Evolutionary conservation across 1,140 invertebrate genomes (phyloP), one percentile per base, ranked within the genome.

Genomic region (Macrobrachium rosenbergii): DNA sequence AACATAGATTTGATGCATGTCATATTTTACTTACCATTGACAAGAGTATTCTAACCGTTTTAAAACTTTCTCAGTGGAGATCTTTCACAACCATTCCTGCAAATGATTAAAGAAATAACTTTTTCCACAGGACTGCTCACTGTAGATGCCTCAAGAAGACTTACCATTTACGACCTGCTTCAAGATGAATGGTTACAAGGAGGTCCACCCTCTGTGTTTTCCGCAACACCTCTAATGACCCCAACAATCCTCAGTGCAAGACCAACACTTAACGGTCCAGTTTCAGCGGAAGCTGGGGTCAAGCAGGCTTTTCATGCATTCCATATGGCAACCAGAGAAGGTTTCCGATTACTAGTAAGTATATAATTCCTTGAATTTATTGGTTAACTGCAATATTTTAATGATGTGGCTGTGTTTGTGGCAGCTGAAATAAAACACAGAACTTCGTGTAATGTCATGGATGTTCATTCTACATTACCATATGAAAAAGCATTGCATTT

Each of bases 111-210:
- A 10, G 43, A 73, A n/a, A 59, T 43, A 23, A 58, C 10, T 88
- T 92, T 94, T 95, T 16, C 59, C 80, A 19, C 77, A 88, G 88
- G 88, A 60, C 92, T 98, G 37, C 92, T 98, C 37, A 96, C 95
- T 0, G 95, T 97, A 2, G 96, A 98, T 90, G 96, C 97, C 0
- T 92, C 92, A 28, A 93, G 95, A 90, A 93, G 97, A 82, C 91
- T 97, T 8, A 94, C 94, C 45, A 95, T 97, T 91, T 89, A 90
- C 17, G 94, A 95, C 67, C 92, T 97, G 2, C 91, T 93, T 0
- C 91, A 92, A 11, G 94, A 95, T 90, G 92, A 94, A 10, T 97
- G 96, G 96, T 83, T 97, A 43, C 90, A 91, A 78, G 87, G 93
- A 86, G 84, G 91, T 88, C 87, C 91, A 88, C 85, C 90, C 60